Percentiles rank a stretch among this genome's conserved stretches.
These are phyloP conservation scores for Triplophysa dalaica DNA, from an alignment of 2,113 vertebrate genomes.

Conservation along the genomic window DNA sequence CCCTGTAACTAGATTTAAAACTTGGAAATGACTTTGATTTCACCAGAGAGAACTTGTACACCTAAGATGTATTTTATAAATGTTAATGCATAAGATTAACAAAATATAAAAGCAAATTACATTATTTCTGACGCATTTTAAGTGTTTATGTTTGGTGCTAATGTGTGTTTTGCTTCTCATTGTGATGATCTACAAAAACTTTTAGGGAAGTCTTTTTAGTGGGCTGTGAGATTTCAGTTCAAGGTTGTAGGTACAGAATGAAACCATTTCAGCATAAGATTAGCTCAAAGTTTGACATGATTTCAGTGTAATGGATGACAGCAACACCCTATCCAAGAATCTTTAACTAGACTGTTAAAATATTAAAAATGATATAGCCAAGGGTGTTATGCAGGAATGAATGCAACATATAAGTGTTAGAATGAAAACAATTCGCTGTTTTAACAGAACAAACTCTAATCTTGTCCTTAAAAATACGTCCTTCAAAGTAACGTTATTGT, in stretches of 20 bases:
- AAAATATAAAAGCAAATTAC: too few species aligned
- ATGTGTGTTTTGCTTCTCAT: neutral
- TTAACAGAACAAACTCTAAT: neutral
- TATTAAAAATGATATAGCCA: conserved; percentile 32
- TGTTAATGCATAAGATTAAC: neutral
- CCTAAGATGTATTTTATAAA: neutral
- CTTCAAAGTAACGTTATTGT: neutral
- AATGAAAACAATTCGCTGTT: neutral
- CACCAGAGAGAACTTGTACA: neutral
- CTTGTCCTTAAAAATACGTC: neutral
- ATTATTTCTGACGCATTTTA: too few species aligned
- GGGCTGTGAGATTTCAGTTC: neutral
- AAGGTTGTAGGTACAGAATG: neutral
- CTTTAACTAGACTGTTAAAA: conserved; percentile 4
- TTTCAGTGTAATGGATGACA: neutral
- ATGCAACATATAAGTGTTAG: neutral
- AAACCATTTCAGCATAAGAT: neutral
- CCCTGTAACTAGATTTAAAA: neutral
- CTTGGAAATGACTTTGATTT: neutral
- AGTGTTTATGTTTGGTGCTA: too few species aligned
- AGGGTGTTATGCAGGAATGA: conserved; percentile 8
- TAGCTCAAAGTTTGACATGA: neutral
- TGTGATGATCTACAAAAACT: too few species aligned
- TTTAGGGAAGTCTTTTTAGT: neutral
- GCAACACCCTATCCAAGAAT: neutral